These are phyloP conservation scores for Eurystomus gularis DNA, from an alignment of 2,113 vertebrate genomes.

Conservation along the genomic window DNA sequence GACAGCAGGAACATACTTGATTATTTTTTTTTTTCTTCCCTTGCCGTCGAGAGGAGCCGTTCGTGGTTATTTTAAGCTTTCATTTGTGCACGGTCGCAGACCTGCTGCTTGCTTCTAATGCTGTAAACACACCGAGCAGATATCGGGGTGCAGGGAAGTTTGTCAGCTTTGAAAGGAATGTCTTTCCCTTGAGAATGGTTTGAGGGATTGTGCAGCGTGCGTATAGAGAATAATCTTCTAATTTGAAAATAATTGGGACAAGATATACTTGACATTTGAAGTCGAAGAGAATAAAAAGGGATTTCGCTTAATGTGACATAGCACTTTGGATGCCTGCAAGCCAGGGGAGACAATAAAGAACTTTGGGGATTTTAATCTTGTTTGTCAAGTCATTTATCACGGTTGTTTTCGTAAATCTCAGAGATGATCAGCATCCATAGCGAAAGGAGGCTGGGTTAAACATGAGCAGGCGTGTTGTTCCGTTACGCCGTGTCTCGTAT, in stretches of 20 bases:
- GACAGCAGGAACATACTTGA: neutral
- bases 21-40: neutral
- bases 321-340: constrained; percentile 1
- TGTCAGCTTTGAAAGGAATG: neutral
- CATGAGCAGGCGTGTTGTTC: neutral
- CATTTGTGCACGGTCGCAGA: neutral
- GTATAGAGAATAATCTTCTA: neutral
- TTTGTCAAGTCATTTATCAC: constrained; percentile 67
- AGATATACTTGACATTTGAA: neutral
- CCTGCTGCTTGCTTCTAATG: neutral
- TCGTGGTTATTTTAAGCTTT: neutral
- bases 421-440: constrained; percentile 38
- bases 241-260: constrained; percentile 49
- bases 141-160: neutral
- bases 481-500: neutral
- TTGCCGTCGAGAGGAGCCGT: neutral
- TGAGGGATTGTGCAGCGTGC: neutral
- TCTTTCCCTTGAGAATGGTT: neutral
- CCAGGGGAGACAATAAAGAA: constrained; percentile 3
- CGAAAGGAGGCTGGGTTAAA: constrained; percentile 38
- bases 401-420: constrained; percentile 54
- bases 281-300: neutral
- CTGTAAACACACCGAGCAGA: neutral
- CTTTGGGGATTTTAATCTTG: constrained; percentile 47
- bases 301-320: constrained; percentile 10